phyloP scores from a whole-genome alignment of 2,113 vertebrate species.

The Gobio gobio region DNA sequence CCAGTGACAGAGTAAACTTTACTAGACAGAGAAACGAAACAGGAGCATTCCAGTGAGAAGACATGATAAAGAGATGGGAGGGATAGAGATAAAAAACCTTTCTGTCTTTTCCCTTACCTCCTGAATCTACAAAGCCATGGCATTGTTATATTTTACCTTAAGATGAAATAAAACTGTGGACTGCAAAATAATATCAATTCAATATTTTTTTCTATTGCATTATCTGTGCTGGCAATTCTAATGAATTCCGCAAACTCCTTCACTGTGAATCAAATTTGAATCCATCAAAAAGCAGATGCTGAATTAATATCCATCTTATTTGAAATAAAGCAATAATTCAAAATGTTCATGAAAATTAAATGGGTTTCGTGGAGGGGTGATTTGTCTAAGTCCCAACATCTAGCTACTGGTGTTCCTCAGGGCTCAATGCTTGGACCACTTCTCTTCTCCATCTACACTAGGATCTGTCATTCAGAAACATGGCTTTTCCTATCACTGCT shows the following conservation, averaged over 20 bases:
- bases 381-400: too few species aligned
- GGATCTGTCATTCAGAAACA: too few species aligned
- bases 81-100: not conserved
- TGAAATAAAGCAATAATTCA: not conserved
- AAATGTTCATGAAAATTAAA: not conserved
- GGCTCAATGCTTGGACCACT: too few species aligned
- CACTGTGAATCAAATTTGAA: not conserved
- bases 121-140: not conserved
- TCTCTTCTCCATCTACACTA: too few species aligned
- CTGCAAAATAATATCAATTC: not conserved
- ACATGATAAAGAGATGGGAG: constrained; percentile 22
- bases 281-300: not conserved
- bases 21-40: constrained; percentile 32
- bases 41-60: constrained; percentile 7
- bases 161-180: not conserved
- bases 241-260: not conserved
- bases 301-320: not conserved
- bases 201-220: not conserved
- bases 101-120: not conserved
- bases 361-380: too few species aligned
- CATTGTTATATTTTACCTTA: not conserved
- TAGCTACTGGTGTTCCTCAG: too few species aligned
- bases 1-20: constrained; percentile 42
- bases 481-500: too few species aligned
- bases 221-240: not conserved